Percentiles rank a stretch among this genome's conserved stretches.
These are phyloP conservation scores for Diabrotica undecimpunctata DNA, from an alignment of 1,140 invertebrate genomes.

Conservation along the genomic window DNA sequence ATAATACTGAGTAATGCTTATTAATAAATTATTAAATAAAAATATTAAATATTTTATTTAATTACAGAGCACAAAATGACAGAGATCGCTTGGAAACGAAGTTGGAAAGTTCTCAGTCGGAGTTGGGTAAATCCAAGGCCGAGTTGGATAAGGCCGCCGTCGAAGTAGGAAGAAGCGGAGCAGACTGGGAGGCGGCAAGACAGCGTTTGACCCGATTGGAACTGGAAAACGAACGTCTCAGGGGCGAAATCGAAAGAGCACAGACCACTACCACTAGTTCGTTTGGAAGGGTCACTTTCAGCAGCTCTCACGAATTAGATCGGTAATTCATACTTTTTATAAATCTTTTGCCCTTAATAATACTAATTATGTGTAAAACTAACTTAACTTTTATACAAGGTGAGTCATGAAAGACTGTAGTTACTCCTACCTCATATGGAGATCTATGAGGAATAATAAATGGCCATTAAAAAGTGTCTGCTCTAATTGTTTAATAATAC, in stretches of 20 bases:
- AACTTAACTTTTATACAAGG: no score
- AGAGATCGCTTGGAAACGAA: conserved; percentile 88
- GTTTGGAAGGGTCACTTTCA: conserved; percentile 67
- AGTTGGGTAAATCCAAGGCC: conserved; percentile 89
- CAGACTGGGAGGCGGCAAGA: conserved; percentile 86
- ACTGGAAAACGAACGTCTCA: conserved; percentile 84
- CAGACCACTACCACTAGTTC: conserved; percentile 59
- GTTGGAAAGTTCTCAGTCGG: conserved; percentile 86
- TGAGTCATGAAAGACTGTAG: no score
- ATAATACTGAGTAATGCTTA: no score
- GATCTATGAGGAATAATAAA: no score
- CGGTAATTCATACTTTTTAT: conserved; percentile 55
- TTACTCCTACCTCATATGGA: no score
- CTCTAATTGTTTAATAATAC: no score
- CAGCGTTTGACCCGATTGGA: conserved; percentile 80
- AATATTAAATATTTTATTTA: not conserved
- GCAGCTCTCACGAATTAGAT: conserved; percentile 41
- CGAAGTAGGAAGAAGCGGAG: conserved; percentile 81
- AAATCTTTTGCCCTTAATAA: no score
- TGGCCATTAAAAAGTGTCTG: no score
- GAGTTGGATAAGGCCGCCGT: conserved; percentile 87
- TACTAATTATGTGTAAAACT: no score
- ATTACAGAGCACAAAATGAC: conserved; percentile 69
- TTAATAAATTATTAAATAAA: not conserved
- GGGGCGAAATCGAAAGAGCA: conserved; percentile 79